These are phyloP conservation scores for Iguana delicatissima DNA, from an alignment of 2,797 vertebrate species.

Conservation along the genomic window DNA sequence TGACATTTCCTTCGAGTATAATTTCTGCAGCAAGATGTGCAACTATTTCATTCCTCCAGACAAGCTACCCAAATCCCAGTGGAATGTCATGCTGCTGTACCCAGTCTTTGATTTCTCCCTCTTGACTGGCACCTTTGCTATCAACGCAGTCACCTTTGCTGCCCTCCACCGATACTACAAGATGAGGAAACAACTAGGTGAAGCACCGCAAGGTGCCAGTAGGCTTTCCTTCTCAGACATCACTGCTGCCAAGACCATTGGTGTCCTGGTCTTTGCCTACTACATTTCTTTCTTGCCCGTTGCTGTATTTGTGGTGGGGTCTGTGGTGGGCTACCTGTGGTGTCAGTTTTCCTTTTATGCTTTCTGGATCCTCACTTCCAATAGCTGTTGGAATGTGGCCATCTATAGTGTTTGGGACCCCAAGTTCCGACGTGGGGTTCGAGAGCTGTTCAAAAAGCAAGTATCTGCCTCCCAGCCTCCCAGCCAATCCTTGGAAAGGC, in stretches of 20 bases:
- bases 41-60: conserved; percentile 81
- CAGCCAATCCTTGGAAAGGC: conserved; percentile 15
- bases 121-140: conserved; percentile 80
- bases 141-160: conserved; percentile 85
- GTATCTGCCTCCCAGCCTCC: conserved; percentile 9
- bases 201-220: conserved; percentile 69
- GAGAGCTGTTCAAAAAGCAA: conserved; percentile 80
- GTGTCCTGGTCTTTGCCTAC: conserved; percentile 86
- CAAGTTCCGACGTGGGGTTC: conserved; percentile 85
- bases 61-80: conserved; percentile 68
- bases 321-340: conserved; percentile 86
- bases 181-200: conserved; percentile 81
- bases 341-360: conserved; percentile 89
- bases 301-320: conserved; percentile 86
- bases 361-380: conserved; percentile 88
- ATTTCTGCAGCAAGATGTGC: conserved; percentile 87
- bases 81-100: conserved; percentile 84
- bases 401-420: conserved; percentile 87
- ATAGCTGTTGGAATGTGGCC: conserved; percentile 89
- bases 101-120: conserved; percentile 86
- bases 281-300: conserved; percentile 86
- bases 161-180: conserved; percentile 81
- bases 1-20: conserved; percentile 85
- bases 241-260: conserved; percentile 88
- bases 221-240: conserved; percentile 87